Conservation (phyloP, 1,140 invertebrate genomes). For the Caenorhabditis brenneri region DNA sequence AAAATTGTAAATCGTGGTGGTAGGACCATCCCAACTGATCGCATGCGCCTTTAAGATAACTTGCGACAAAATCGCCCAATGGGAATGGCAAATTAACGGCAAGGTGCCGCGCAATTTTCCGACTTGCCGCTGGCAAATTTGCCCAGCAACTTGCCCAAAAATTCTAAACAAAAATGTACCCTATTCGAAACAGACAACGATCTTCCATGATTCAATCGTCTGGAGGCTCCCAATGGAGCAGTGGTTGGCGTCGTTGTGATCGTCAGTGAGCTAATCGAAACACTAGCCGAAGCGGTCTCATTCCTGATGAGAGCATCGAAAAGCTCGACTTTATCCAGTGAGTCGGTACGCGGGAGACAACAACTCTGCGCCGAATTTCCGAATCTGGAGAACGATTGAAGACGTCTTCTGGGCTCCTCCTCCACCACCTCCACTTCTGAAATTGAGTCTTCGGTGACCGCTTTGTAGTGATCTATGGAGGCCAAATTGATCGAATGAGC, state of each 20-base stretch:
- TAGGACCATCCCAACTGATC: too few species aligned
- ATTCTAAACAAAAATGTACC: too few species aligned
- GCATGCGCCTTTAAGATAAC: too few species aligned
- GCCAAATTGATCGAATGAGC: slow-evolving; percentile 18
- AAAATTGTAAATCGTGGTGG: too few species aligned
- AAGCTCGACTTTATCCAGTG: not conserved
- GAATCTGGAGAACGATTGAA: slow-evolving; percentile 7
- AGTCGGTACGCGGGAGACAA: not conserved
- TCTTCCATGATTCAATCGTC: not conserved
- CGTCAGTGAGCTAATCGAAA: too few species aligned
- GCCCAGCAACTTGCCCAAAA: too few species aligned
- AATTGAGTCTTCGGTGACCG: not conserved
- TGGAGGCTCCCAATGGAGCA: not conserved
- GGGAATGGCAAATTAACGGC: too few species aligned
- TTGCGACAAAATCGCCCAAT: too few species aligned
- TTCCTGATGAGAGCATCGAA: not conserved
- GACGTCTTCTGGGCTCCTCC: not conserved
- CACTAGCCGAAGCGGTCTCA: not conserved
- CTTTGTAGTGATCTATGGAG: not conserved
- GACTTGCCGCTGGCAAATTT: too few species aligned
- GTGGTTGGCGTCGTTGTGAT: not conserved
- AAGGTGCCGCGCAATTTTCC: too few species aligned
- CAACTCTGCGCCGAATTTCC: slow-evolving; percentile 2
- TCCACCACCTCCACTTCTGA: not conserved
- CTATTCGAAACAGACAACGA: not conserved